These are phyloP conservation scores for Bryconaethiops microstoma DNA, from an alignment of 2,797 vertebrate genomes.

Conservation along the genomic window DNA sequence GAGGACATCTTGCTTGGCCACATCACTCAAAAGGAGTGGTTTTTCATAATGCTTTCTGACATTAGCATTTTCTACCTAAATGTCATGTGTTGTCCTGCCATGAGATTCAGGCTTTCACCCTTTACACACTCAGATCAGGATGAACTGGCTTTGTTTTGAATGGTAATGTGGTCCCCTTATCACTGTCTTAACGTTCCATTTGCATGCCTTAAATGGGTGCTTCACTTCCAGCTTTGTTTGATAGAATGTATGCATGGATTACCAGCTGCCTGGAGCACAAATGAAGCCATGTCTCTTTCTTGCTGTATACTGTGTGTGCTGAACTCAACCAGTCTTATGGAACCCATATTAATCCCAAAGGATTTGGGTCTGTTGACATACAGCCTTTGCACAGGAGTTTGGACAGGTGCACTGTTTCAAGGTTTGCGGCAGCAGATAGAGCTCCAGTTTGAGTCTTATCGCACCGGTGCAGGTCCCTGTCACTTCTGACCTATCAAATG, in stretches of 20 bases:
- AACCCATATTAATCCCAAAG: conserved; percentile 13
- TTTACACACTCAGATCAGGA: not conserved
- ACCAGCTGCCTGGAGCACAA: not conserved
- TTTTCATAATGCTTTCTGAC: not conserved
- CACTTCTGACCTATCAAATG: conserved; percentile 54
- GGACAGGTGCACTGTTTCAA: not conserved
- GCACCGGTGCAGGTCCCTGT: conserved; percentile 45
- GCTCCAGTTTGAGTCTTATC: conserved; percentile 38
- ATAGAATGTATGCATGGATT: not conserved
- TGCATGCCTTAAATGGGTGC: conserved; percentile 15
- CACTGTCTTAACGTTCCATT: not conserved
- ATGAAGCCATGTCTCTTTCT: not conserved
- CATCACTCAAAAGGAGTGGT: conserved; percentile 15
- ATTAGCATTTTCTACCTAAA: conserved; percentile 11
- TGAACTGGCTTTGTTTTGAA: not conserved
- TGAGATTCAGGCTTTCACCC: not conserved
- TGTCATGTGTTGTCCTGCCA: not conserved
- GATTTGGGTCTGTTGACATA: conserved; percentile 23
- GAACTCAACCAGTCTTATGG: not conserved
- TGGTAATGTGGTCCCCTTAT: not conserved
- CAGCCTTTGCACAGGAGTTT: conserved; percentile 15
- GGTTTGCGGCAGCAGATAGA: conserved; percentile 10
- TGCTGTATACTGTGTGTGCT: not conserved
- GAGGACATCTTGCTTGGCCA: conserved; percentile 2
- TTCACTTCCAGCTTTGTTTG: not conserved